Base-by-base conservation (phyloP, 2,797 vertebrate genomes). In the Peromyscus attwateri region DNA sequence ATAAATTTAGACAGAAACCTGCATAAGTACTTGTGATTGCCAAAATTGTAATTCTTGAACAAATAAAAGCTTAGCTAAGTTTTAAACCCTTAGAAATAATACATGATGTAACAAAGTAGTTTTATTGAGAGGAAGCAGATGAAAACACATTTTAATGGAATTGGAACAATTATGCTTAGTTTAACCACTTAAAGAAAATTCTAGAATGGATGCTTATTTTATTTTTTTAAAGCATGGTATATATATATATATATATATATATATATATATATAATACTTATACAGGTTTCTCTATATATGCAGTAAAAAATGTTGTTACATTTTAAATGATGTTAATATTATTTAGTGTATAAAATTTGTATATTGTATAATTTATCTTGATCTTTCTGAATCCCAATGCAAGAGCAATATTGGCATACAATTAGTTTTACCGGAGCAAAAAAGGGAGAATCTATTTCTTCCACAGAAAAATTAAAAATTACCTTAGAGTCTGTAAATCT, bases 1-100 rank as follows among this genome's bases (percentile, higher is more conserved):
- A 57, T 94, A 94, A 77, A 95, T 75, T 95, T 70, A 94, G 43
- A 37, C 52, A 84, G 71, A 82, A 92, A 81, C 16, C 82, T 66
- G 27, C 49, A 23, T 77, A 95, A 34, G 21, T 89, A 75, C 11
- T 76, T 90, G 62, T 57, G 34, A 27, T 46, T 87, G 43, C 12
- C 52, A 93, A 87, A 83, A 80, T 7, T 91, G 27, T 21, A 79
- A 64, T 27, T 80, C 49, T 60, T 49, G 8, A 92, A 92, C 25
- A 90, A n/a, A 5, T 84, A 93, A 90, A 89, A 81, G 3, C 40
- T 57, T 93, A 40, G 14, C 4, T 73, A 87, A 91, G 87, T 95
- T 52, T 87, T 90, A 62, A 64, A 40, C 57, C 34, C 25, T 92
- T 77, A 92, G 43, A 80, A 80, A 75, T 8, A 92, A 90, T 23